Percentiles rank a stretch among this genome's conserved stretches.
These are phyloP conservation scores for Epirrhoe tristata DNA, from an alignment of 2,888 invertebrate genomes.

Conservation along the genomic window DNA sequence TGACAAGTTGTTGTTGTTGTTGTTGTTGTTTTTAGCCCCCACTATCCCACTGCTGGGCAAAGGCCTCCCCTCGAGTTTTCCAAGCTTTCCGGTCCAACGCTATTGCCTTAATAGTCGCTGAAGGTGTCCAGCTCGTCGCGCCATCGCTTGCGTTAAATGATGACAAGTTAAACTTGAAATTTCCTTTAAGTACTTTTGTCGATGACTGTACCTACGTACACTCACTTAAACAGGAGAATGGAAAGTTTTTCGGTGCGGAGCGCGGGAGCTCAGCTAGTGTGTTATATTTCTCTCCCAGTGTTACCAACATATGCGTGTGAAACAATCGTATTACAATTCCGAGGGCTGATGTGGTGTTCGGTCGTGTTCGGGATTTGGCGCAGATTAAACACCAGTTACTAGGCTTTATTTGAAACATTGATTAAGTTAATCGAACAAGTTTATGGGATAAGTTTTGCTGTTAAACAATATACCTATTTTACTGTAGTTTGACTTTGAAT, in stretches of 20 bases:
- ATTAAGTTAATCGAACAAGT: background rate
- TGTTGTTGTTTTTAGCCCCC: no score
- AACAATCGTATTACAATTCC: background rate
- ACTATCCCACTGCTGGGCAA: no score
- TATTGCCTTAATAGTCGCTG: no score
- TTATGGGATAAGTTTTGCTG: slow-evolving; percentile 15
- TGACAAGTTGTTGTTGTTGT: no score
- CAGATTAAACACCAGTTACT: background rate
- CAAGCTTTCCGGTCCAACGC: no score
- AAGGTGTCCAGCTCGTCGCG: no score
- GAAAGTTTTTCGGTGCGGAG: background rate
- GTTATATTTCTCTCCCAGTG: background rate
- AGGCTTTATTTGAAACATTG: background rate
- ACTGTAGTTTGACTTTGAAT: background rate
- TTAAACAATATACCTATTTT: background rate
- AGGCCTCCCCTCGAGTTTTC: no score
- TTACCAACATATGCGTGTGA: slow-evolving; percentile 8
- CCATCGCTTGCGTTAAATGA: no score
- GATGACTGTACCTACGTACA: background rate
- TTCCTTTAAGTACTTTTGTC: background rate
- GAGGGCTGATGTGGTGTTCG: background rate
- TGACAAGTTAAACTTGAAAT: no score
- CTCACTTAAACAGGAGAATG: background rate
- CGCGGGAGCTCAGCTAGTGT: no score
- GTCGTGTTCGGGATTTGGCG: background rate